Conservation (phyloP, 2,888 invertebrate species). For the Ichneumoninae sp. region DNA sequence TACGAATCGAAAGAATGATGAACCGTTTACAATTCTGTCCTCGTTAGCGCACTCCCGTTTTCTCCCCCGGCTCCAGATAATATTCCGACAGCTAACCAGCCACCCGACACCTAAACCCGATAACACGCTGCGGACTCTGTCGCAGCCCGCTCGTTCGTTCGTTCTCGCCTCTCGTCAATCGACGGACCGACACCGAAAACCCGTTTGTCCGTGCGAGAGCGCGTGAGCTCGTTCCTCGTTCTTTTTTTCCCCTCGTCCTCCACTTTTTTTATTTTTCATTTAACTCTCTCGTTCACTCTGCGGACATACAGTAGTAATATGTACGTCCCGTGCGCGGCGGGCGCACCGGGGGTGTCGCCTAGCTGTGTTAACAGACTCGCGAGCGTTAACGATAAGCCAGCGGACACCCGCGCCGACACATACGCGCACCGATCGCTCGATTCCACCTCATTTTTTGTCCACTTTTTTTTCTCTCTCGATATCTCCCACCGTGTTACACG, state of each 20-base stretch:
- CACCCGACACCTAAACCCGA: conserved; percentile 65
- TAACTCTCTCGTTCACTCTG: conserved; percentile 37
- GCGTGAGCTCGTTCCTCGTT: conserved; percentile 31
- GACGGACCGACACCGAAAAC: conserved; percentile 65
- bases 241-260: conserved; percentile 13
- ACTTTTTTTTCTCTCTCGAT: not conserved
- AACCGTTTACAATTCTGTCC: conserved; percentile 58
- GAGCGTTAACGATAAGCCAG: conserved; percentile 64
- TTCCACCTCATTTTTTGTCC: conserved; percentile 32
- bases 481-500: not conserved
- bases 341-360: conserved; percentile 59
- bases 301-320: conserved; percentile 33
- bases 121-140: conserved; percentile 47
- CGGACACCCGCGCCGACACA: conserved; percentile 55
- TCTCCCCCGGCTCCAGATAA: conserved; percentile 56
- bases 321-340: conserved; percentile 8
- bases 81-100: conserved; percentile 66
- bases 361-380: conserved; percentile 59
- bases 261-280: conserved; percentile 21
- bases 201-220: conserved; percentile 55
- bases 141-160: conserved; percentile 40
- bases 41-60: conserved; percentile 62
- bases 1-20: conserved; percentile 36
- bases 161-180: conserved; percentile 62
- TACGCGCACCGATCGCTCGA: conserved; percentile 19